These are phyloP conservation scores for Oligia strigilis DNA, from an alignment of 2,888 invertebrate species.

Conservation along the genomic window DNA sequence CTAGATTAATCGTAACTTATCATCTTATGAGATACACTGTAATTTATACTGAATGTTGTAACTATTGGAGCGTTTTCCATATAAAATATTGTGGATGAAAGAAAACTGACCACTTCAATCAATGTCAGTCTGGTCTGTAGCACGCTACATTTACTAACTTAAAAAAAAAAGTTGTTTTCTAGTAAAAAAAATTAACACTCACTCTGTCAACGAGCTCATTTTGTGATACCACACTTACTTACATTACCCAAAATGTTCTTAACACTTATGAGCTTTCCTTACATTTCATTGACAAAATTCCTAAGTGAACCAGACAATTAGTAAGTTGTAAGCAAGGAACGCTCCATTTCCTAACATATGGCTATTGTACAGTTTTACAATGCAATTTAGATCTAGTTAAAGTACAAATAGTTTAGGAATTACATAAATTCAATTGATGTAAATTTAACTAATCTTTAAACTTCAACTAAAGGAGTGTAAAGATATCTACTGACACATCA, in stretches of 20 bases:
- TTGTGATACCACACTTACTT: conserved; percentile 88
- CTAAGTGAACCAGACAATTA: conserved; percentile 81
- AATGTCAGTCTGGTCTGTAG: conserved; percentile 88
- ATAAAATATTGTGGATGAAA: conserved; percentile 90
- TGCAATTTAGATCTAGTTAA: conserved; percentile 90
- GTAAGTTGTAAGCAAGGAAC: conserved; percentile 85
- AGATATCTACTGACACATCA: conserved; percentile 89
- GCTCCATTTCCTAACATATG: conserved; percentile 89
- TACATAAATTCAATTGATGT: conserved; percentile 88
- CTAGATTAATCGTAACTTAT: conserved; percentile 90
- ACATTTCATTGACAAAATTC: conserved; percentile 86
- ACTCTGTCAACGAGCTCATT: conserved; percentile 88
- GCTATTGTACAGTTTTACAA: conserved; percentile 89
- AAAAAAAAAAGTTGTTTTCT: conserved; percentile 83
- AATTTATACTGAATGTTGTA: conserved; percentile 89
- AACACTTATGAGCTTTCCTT: conserved; percentile 88
- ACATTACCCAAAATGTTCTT: conserved; percentile 89
- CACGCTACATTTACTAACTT: conserved; percentile 89
- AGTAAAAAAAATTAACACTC: conserved; percentile 89
- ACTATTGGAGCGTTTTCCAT: conserved; percentile 87
- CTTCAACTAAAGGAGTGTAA: conserved; percentile 87
- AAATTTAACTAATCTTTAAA: conserved; percentile 89
- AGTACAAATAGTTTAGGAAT: conserved; percentile 90
- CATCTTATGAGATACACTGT: conserved; percentile 90
- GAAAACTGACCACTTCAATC: conserved; percentile 88